Evolutionary conservation across 1,140 invertebrate species (phyloP).

Genomic region (Penaeus chinensis): DNA sequence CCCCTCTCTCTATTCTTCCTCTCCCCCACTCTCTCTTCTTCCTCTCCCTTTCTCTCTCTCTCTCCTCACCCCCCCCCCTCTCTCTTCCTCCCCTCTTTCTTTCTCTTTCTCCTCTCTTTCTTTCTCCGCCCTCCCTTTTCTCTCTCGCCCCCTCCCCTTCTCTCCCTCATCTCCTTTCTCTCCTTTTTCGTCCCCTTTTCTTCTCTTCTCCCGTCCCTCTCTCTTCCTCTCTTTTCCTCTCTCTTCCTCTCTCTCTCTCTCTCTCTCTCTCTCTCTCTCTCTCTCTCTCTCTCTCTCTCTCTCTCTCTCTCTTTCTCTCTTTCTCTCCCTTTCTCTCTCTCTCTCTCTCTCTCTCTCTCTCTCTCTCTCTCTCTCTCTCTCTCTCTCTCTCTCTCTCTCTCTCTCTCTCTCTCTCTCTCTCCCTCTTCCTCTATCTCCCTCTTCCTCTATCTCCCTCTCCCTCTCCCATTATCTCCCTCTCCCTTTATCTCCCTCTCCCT

Average conservation of each 20-base stretch:
- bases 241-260: neutral
- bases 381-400: neutral
- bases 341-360: neutral
- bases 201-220: neutral
- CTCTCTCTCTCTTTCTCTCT: neutral
- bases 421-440: neutral
- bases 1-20: neutral
- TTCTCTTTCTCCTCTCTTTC: neutral
- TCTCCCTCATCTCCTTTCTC: conserved; percentile 8
- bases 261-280: neutral
- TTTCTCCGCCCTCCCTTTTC: neutral
- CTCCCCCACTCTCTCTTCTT: conserved; percentile 14
- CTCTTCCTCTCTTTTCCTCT: conserved; percentile 3
- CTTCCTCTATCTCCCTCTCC: neutral
- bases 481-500: neutral
- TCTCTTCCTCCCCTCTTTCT: neutral
- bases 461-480: neutral
- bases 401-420: neutral
- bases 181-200: neutral
- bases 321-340: neutral
- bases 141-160: conserved; percentile 4
- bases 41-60: neutral
- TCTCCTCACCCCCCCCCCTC: neutral
- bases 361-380: neutral
- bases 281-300: neutral